Percentiles rank a stretch among this genome's conserved stretches.
phyloP scores from a whole-genome alignment of 2,888 invertebrate genomes.

The Podabrus alpinus region DNA sequence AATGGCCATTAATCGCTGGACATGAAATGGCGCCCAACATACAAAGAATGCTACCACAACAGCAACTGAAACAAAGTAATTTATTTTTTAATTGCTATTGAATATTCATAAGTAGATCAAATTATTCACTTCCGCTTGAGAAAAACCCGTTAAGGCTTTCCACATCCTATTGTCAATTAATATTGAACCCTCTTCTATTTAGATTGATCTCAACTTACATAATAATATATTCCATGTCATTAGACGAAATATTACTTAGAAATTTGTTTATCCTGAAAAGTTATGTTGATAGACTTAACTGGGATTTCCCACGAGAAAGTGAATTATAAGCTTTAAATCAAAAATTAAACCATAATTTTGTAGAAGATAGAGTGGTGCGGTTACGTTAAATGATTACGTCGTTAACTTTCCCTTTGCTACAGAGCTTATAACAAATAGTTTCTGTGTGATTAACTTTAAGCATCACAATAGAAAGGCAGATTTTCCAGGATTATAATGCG shows the following conservation, averaged over 20 bases:
- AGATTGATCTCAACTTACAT: too few relatives aligned
- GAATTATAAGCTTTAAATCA: background rate
- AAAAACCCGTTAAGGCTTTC: too few relatives aligned
- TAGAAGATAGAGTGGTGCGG: background rate
- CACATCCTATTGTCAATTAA: too few relatives aligned
- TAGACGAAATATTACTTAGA: too few relatives aligned
- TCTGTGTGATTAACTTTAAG: background rate
- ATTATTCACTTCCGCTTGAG: too few relatives aligned
- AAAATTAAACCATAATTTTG: background rate
- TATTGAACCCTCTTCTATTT: too few relatives aligned
- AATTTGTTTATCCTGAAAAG: background rate
- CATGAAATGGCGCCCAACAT: constrained; percentile 93
- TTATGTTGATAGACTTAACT: background rate
- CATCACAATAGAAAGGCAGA: background rate
- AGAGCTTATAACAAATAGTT: background rate
- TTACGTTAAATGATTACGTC: background rate
- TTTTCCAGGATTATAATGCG: background rate
- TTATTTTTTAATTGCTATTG: background rate
- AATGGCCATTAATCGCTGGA: constrained; percentile 82
- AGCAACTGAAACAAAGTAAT: constrained; percentile 66
- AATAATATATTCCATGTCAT: too few relatives aligned
- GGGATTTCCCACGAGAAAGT: background rate
- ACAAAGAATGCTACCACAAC: constrained; percentile 89
- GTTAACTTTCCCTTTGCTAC: background rate
- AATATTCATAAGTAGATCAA: too few relatives aligned